Percentiles rank a stretch among this genome's conserved stretches.
phyloP scores from a whole-genome alignment of 2,888 invertebrate genomes.

The Dryobota labecula region DNA sequence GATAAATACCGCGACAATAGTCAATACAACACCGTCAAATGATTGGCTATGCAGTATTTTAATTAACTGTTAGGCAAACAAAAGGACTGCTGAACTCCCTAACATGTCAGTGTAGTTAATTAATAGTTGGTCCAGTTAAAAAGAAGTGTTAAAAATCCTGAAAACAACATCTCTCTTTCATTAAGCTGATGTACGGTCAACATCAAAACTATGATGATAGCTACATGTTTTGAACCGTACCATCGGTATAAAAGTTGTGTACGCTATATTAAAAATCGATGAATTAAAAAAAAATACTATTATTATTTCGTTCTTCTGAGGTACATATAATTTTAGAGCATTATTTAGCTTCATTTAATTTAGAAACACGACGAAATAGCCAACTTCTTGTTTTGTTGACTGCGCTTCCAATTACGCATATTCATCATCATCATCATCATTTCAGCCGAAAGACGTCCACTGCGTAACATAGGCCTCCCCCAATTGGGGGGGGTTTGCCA shows the following conservation, averaged over 20 bases:
- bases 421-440: no score
- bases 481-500: no score
- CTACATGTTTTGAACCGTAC: not conserved
- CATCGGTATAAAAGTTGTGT: not conserved
- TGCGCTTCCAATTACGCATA: conserved; percentile 9
- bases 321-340: not conserved
- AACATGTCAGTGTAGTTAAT: not conserved
- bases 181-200: not conserved
- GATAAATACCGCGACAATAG: not conserved
- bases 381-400: not conserved
- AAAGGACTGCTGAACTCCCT: not conserved
- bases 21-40: not conserved
- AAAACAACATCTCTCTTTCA: not conserved
- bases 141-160: not conserved
- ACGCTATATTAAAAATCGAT: not conserved
- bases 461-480: no score
- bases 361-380: not conserved
- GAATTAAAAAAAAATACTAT: not conserved
- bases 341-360: not conserved
- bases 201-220: not conserved
- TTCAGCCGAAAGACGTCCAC: no score
- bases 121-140: not conserved
- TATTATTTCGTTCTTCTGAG: not conserved
- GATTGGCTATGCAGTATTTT: not conserved
- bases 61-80: not conserved